Percentiles rank a stretch among this genome's conserved stretches.
Evolutionary conservation across 2,888 invertebrate species (phyloP).

Genomic region (Eustalomyia histrio): DNA sequence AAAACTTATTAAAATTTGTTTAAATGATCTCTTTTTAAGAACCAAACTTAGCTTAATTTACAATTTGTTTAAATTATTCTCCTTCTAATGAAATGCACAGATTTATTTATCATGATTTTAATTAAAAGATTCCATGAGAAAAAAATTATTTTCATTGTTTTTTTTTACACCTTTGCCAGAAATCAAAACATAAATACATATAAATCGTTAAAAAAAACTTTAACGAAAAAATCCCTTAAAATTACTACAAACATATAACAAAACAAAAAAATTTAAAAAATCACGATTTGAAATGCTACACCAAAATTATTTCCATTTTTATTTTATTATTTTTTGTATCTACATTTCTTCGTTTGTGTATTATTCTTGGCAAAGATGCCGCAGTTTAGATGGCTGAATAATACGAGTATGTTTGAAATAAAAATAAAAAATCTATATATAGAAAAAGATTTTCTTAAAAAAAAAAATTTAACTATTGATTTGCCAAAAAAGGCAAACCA

Average conservation of each 20-base stretch:
- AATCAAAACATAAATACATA: slow-evolving; percentile 3
- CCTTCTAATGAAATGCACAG: background rate
- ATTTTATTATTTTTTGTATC: slow-evolving; percentile 14
- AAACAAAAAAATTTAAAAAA: slow-evolving; percentile 32
- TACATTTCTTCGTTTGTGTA: slow-evolving; percentile 9
- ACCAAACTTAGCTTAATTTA: no score
- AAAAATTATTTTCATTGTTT: slow-evolving; percentile 7
- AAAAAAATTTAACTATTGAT: slow-evolving; percentile 1
- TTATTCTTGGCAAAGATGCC: slow-evolving; percentile 52
- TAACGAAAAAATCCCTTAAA: slow-evolving; percentile 18
- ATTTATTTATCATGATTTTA: slow-evolving; percentile 32
- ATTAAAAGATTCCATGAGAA: slow-evolving; percentile 32
- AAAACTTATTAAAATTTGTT: no score
- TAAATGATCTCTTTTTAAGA: no score
- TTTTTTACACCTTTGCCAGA: slow-evolving; percentile 33
- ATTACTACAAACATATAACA: slow-evolving; percentile 7
- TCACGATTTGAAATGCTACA: slow-evolving; percentile 50
- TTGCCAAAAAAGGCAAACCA: background rate
- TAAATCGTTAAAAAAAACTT: background rate
- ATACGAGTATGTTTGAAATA: slow-evolving; percentile 11
- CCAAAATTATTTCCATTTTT: slow-evolving; percentile 18
- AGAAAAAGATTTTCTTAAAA: slow-evolving; percentile 8
- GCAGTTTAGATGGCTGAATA: slow-evolving; percentile 25
- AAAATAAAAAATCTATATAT: slow-evolving; percentile 26
- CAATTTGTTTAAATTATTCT: no score